Base-by-base conservation (phyloP, 2,888 invertebrate species). In the Diabrotica balteata region DNA sequence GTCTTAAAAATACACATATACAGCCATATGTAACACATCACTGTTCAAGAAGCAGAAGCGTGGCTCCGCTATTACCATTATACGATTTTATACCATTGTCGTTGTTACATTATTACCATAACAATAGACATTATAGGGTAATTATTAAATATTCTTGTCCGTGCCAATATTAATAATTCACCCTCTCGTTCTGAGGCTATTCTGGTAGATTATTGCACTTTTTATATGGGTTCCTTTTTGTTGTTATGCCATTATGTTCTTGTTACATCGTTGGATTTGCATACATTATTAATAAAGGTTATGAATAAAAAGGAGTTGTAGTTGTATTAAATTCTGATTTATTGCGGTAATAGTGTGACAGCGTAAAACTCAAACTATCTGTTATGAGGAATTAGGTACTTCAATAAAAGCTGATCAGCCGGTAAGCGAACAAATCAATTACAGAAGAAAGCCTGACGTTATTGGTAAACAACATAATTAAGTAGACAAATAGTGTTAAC, bases 71-170 rank as follows among this genome's bases (percentile, higher is more conserved):
- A 71, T 73, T 68, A 72, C 67, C 63, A 67, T 67, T 50, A 68
- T 68, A 65, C 67, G 58, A 66, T 65, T 57, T 65, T 60, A 59
- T 65, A 64, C 64, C 61, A 61, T 71, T 71, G 72, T 73, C 66
- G 68, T 32, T 70, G 71, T 72, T 62, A 67, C 71, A 71, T 70
- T 68, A 82, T 81, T 81, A 80, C 77, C 81, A 81, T 82, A 75
- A 82, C 80, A 82, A 82, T 79, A 73, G 75, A 77, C 73, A 81
- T 82, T 82, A 82, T 80, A 79, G 79, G 80, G 80, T 82, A 82
- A 82, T 82, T 82, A 82, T 81, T 79, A 80, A 81, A 81, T 80
- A 79, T 76, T 77, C 74, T 79, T 79, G 79, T 76, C 68, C 65
- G 63, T 79, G 80, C 78, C 79, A 79, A 80, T 79, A 68, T 69